Evolutionary conservation across 2,797 vertebrate species (phyloP).

Genomic region (Muscicapa comitata): DNA sequence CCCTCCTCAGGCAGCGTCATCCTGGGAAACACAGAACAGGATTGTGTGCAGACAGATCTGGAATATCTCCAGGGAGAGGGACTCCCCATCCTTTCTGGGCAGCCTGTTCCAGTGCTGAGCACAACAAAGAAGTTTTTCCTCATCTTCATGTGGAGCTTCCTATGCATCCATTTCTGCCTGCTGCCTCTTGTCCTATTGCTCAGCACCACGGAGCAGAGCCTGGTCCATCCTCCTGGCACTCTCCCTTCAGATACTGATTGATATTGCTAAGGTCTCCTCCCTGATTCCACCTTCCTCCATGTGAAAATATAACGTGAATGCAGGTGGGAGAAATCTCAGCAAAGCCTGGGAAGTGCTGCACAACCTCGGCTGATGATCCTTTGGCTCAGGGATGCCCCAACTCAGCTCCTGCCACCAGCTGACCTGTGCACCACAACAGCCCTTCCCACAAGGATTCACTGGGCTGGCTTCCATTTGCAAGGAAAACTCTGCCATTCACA

Average conservation of each 20-base stretch:
- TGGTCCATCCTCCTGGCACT: not conserved
- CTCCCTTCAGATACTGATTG: not conserved
- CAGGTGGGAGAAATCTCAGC: not conserved
- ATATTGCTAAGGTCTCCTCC: not conserved
- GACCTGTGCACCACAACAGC: not conserved
- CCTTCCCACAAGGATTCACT: not conserved
- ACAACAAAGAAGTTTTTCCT: not conserved
- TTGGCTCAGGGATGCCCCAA: fast-evolving
- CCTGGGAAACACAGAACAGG: not conserved
- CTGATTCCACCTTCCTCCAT: not conserved
- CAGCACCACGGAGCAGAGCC: not conserved
- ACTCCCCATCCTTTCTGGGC: not conserved
- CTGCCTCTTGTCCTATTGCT: not conserved
- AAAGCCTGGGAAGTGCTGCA: not conserved
- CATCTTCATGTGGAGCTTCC: not conserved
- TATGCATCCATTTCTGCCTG: not conserved
- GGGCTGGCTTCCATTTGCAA: not conserved
- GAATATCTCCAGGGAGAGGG: not conserved
- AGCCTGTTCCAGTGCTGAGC: not conserved
- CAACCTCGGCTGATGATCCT: not conserved
- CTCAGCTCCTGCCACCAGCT: not conserved
- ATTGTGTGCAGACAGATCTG: not conserved
- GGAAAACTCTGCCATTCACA: not conserved
- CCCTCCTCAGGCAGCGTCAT: not conserved
- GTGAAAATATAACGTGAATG: not conserved